Percentiles rank a stretch among this genome's conserved stretches.
Conservation (phyloP, 2,888 invertebrate genomes). For the Lomographa bimaculata region DNA sequence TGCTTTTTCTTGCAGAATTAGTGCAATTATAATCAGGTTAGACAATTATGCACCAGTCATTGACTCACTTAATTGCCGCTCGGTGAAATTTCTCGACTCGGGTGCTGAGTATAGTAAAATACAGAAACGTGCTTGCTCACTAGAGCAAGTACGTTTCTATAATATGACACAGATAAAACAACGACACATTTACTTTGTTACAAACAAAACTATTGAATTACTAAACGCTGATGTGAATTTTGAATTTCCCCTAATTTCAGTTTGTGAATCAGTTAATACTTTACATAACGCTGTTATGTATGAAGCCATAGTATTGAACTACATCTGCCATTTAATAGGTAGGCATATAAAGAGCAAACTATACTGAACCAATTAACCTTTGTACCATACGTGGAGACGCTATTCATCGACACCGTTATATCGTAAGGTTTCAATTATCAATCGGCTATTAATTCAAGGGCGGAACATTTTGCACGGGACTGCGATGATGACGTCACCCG, state of each 20-base stretch:
- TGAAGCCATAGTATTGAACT: conserved; percentile 2
- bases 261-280: too few relatives aligned
- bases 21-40: conserved; percentile 15
- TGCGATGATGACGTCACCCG: conserved; percentile 33
- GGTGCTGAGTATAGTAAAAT: conserved; percentile 1
- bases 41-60: conserved; percentile 15
- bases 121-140: too few relatives aligned
- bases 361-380: conserved; percentile 30
- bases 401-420: conserved; percentile 28
- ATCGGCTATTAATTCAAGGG: conserved; percentile 35
- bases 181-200: too few relatives aligned
- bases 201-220: too few relatives aligned
- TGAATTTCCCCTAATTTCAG: too few relatives aligned
- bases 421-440: conserved; percentile 34
- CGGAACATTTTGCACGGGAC: conserved; percentile 36
- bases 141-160: conserved; percentile 1
- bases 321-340: conserved; percentile 2
- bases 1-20: conserved; percentile 16
- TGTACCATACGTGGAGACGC: conserved; percentile 19
- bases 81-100: conserved; percentile 6
- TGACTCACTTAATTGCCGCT: conserved; percentile 14
- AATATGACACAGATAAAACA: too few relatives aligned
- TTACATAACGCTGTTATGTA: too few relatives aligned
- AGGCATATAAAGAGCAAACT: conserved; percentile 2
- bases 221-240: too few relatives aligned